Conservation (phyloP, 2,113 vertebrate species). For the Spea bombifrons region DNA sequence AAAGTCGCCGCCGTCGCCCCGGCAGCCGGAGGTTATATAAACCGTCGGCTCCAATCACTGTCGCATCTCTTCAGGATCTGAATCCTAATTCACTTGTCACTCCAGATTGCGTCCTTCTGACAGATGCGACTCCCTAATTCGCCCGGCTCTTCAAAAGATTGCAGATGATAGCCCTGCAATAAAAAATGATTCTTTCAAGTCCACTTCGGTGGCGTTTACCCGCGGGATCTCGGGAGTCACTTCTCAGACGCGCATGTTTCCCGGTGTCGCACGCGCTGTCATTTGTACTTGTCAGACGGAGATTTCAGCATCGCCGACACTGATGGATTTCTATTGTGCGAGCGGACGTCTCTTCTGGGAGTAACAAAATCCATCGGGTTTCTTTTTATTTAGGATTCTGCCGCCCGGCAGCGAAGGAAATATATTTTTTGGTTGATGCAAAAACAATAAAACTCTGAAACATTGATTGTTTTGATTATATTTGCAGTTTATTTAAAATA, state of each 20-base stretch:
- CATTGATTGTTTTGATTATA: too few species aligned
- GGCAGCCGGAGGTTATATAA: background rate
- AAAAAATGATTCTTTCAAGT: constrained; percentile 2
- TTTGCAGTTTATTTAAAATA: too few species aligned
- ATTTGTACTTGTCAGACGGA: background rate
- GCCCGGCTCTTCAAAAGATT: background rate
- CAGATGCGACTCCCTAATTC: constrained; percentile 14
- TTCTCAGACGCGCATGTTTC: background rate
- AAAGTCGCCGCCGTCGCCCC: background rate
- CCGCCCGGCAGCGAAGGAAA: too few species aligned
- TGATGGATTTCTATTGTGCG: background rate
- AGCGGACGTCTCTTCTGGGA: background rate
- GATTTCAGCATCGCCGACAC: background rate
- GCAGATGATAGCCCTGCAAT: constrained; percentile 2
- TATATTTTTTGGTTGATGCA: too few species aligned
- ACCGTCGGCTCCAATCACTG: background rate
- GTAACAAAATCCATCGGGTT: too few species aligned
- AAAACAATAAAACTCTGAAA: too few species aligned
- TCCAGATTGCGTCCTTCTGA: constrained; percentile 3
- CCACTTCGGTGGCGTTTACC: background rate
- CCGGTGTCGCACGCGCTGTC: background rate
- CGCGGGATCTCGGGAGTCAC: background rate
- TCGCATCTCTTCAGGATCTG: background rate
- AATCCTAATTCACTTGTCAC: constrained; percentile 29
- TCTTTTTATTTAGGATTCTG: too few species aligned